Percentiles rank a stretch among this genome's conserved stretches.
Conservation (phyloP, 2,888 invertebrate genomes). For the Augochlorella aurata region DNA sequence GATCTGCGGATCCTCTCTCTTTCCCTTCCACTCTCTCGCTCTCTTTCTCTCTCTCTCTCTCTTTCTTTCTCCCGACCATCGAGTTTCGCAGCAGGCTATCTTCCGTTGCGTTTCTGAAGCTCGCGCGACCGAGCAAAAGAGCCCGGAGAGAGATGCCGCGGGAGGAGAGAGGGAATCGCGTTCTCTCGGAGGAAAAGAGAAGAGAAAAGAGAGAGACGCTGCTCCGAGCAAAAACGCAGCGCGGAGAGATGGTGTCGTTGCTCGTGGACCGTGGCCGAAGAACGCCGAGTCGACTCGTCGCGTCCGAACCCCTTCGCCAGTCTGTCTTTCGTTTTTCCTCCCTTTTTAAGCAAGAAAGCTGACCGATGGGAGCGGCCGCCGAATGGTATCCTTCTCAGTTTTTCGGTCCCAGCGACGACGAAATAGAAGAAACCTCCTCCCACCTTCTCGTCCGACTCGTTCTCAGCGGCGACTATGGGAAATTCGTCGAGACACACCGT, state of each 20-base stretch:
- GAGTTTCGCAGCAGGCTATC: not conserved
- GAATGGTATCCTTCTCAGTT: slow-evolving; percentile 18
- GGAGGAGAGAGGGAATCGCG: slow-evolving; percentile 11
- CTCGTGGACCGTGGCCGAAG: slow-evolving; percentile 65
- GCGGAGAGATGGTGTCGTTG: slow-evolving; percentile 65
- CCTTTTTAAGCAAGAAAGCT: slow-evolving; percentile 31
- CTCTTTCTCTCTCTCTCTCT: slow-evolving; percentile 26
- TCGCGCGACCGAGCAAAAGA: slow-evolving; percentile 36
- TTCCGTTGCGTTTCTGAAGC: slow-evolving; percentile 16
- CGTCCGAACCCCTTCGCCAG: slow-evolving; percentile 10
- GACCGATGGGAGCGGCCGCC: slow-evolving; percentile 30
- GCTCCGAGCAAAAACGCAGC: slow-evolving; percentile 68
- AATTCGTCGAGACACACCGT: slow-evolving; percentile 5
- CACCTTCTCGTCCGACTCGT: not conserved
- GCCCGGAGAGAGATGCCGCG: not conserved
- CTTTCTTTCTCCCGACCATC: slow-evolving; percentile 39
- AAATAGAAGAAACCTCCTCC: slow-evolving; percentile 13
- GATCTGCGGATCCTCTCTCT: not conserved
- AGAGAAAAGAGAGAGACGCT: slow-evolving; percentile 39
- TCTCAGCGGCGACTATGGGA: not conserved
- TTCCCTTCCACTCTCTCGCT: not conserved
- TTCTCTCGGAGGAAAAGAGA: slow-evolving; percentile 28
- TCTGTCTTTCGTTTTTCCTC: slow-evolving; percentile 38
- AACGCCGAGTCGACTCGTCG: slow-evolving; percentile 49
- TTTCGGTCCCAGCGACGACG: not conserved